Evolutionary conservation across 2,888 invertebrate genomes (phyloP).

Genomic region (Didymodactylos carnosus): DNA sequence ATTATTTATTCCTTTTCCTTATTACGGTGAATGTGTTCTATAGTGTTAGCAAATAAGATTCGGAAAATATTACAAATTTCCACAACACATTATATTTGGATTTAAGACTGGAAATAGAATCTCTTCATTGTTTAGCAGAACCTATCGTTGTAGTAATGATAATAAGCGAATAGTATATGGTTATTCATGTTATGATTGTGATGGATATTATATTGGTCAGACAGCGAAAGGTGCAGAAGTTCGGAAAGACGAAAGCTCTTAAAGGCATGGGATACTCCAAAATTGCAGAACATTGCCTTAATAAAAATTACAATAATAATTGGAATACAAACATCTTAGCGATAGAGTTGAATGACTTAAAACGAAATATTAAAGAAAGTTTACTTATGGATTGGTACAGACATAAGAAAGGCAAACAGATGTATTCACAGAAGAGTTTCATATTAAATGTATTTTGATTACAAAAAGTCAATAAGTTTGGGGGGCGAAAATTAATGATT

Average conservation of each 20-base stretch:
- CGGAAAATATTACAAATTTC: not conserved
- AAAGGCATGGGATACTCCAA: not conserved
- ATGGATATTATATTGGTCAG: not conserved
- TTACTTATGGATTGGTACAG: not conserved
- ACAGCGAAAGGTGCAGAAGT: not conserved
- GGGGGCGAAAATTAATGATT: too few species aligned
- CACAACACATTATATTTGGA: not conserved
- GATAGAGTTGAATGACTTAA: not conserved
- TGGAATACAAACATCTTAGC: not conserved
- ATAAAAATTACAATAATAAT: not conserved
- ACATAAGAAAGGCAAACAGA: not conserved
- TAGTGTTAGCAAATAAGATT: not conserved
- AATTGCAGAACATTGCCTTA: not conserved
- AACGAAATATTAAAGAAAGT: not conserved
- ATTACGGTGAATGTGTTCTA: not conserved
- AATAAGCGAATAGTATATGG: not conserved
- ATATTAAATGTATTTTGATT: not conserved
- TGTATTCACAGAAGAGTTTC: not conserved
- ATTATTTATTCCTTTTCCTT: not conserved
- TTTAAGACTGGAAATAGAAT: not conserved
- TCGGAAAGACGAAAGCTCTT: not conserved
- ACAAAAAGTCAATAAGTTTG: too few species aligned
- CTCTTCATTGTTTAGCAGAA: not conserved
- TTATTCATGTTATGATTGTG: not conserved
- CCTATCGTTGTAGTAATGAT: not conserved